Conservation (phyloP, 2,888 invertebrate genomes). For the Dasypolia templi region DNA sequence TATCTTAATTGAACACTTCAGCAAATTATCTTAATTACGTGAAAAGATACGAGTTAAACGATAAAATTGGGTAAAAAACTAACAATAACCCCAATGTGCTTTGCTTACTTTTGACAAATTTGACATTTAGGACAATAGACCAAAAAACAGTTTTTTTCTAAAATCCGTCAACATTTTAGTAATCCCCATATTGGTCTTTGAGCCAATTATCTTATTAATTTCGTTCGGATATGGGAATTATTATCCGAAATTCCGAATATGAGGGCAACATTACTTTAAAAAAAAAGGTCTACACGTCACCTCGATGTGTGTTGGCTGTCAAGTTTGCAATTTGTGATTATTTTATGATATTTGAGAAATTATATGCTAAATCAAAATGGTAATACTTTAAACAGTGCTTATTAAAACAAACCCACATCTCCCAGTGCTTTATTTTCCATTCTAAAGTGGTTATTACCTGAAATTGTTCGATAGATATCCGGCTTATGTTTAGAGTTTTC, state of each 20-base stretch:
- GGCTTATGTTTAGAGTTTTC: slow-evolving; percentile 70
- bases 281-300: slow-evolving; percentile 81
- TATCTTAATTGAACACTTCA: slow-evolving; percentile 56
- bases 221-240: slow-evolving; percentile 11
- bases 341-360: slow-evolving; percentile 68
- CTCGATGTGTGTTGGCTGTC: slow-evolving; percentile 73
- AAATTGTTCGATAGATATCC: slow-evolving; percentile 52
- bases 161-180: slow-evolving; percentile 31
- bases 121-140: slow-evolving; percentile 70
- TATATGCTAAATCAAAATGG: slow-evolving; percentile 75
- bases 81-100: slow-evolving; percentile 75
- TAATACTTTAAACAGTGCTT: slow-evolving; percentile 65
- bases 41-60: slow-evolving; percentile 59
- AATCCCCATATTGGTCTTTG: slow-evolving; percentile 22
- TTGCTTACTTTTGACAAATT: slow-evolving; percentile 78
- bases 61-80: slow-evolving; percentile 69
- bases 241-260: background rate
- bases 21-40: slow-evolving; percentile 63
- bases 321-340: slow-evolving; percentile 63
- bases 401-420: background rate
- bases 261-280: slow-evolving; percentile 62
- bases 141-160: slow-evolving; percentile 33
- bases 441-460: slow-evolving; percentile 2
- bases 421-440: background rate
- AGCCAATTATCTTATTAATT: background rate